phyloP scores from a whole-genome alignment of 2,888 invertebrate genomes.

The Sialis fuliginosa region DNA sequence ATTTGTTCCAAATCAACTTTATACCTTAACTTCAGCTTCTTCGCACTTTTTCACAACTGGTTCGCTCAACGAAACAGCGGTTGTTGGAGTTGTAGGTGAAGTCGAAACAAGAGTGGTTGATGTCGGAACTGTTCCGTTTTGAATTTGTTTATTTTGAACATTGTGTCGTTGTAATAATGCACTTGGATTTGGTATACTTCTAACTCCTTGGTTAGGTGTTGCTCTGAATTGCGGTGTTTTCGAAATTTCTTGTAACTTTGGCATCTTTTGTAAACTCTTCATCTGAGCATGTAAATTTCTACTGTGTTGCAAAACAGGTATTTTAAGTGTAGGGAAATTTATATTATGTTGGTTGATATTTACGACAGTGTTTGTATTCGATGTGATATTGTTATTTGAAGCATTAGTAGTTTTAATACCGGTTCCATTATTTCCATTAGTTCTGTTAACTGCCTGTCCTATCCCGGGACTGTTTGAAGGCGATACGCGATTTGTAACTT shows the following conservation, averaged over 20 bases:
- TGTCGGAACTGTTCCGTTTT: no score
- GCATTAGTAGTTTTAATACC: background rate
- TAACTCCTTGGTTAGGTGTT: constrained; percentile 36
- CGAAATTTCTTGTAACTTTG: constrained; percentile 28
- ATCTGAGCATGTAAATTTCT: constrained; percentile 10
- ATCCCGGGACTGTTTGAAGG: no score
- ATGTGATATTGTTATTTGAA: constrained; percentile 14
- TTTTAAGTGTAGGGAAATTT: constrained; percentile 19
- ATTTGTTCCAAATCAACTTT: no score
- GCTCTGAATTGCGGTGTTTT: constrained; percentile 16
- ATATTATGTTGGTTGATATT: constrained; percentile 14
- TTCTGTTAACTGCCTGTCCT: no score
- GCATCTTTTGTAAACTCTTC: constrained; percentile 18
- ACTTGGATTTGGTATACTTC: constrained; percentile 46
- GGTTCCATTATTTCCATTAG: background rate
- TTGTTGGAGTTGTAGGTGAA: no score
- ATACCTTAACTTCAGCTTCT: no score
- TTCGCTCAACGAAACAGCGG: no score
- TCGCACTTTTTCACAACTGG: no score
- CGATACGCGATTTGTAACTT: no score
- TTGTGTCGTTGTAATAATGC: constrained; percentile 18
- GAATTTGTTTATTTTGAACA: no score
- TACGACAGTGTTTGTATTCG: constrained; percentile 11
- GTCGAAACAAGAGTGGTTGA: no score
- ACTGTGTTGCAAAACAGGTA: constrained; percentile 12